Percentiles rank a stretch among this genome's conserved stretches.
Conservation (phyloP, 23 tunicate species). For the Trididemnum nubilum region DNA sequence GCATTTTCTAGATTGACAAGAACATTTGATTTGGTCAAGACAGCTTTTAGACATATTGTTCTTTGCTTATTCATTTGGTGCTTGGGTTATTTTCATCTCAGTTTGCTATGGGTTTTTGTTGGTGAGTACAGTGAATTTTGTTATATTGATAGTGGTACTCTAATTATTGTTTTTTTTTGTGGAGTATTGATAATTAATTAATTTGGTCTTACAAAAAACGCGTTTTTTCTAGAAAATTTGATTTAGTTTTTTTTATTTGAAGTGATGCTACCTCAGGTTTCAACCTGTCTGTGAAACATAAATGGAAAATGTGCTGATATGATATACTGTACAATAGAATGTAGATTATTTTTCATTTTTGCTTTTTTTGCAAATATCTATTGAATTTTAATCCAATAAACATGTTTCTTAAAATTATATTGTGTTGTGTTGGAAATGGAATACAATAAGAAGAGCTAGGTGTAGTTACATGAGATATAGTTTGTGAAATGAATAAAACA, state of each 20-base stretch:
- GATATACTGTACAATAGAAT: no score
- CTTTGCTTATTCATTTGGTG: slow-evolving; percentile 54
- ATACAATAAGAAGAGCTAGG: no score
- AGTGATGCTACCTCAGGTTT: no score
- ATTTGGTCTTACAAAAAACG: neutral
- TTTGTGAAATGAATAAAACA: no score
- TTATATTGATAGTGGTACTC: neutral
- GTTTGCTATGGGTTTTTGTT: slow-evolving; percentile 67
- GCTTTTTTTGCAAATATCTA: no score
- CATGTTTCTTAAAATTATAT: no score
- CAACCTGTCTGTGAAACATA: no score
- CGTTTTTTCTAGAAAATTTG: neutral
- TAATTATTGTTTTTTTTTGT: neutral
- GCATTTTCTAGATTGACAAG: slow-evolving; percentile 40
- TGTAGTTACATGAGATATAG: no score
- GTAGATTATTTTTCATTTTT: no score
- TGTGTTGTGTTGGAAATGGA: no score
- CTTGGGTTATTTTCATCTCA: slow-evolving; percentile 67
- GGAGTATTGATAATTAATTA: neutral
- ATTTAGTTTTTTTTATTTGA: neutral
- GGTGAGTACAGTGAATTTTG: slow-evolving; percentile 36
- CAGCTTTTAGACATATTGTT: slow-evolving; percentile 31
- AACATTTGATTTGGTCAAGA: slow-evolving; percentile 37
- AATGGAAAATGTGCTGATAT: no score
- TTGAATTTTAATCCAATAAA: no score